Conservation (phyloP, 2,888 invertebrate species). For the Cistogaster globosa region DNA sequence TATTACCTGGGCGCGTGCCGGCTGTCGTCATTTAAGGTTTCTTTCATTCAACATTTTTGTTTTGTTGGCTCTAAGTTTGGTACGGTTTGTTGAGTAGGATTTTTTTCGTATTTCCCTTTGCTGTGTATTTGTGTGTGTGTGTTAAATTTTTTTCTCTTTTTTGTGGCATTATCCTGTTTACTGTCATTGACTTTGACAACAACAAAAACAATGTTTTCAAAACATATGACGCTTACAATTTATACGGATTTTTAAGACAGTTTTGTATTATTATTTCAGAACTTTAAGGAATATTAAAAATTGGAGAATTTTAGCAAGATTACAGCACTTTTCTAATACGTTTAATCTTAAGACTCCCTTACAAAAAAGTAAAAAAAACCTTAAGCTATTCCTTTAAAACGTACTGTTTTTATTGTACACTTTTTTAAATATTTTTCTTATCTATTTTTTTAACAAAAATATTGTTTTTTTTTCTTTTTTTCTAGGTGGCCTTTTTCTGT, state of each 20-base stretch:
- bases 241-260: slow-evolving; percentile 56
- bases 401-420: too few relatives aligned
- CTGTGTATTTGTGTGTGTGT: slow-evolving; percentile 4
- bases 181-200: slow-evolving; percentile 71
- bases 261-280: slow-evolving; percentile 1
- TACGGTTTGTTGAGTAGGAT: slow-evolving; percentile 42
- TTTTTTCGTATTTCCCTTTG: slow-evolving; percentile 39
- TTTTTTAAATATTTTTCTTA: too few relatives aligned
- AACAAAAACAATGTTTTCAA: slow-evolving; percentile 48
- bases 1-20: slow-evolving; percentile 79
- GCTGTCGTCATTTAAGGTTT: slow-evolving; percentile 78
- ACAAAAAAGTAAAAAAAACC: background rate
- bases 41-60: slow-evolving; percentile 32
- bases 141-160: slow-evolving; percentile 16
- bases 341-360: background rate
- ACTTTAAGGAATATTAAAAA: background rate
- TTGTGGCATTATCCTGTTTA: slow-evolving; percentile 65
- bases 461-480: too few relatives aligned
- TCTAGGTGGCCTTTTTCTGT: too few relatives aligned
- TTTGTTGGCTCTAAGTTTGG: slow-evolving; percentile 22
- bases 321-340: background rate
- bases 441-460: background rate
- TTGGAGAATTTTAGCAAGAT: slow-evolving; percentile 22
- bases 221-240: slow-evolving; percentile 70
- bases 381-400: too few relatives aligned